Conservation (phyloP, 2,797 vertebrate genomes). For the Lepilemur septentrionalis region DNA sequence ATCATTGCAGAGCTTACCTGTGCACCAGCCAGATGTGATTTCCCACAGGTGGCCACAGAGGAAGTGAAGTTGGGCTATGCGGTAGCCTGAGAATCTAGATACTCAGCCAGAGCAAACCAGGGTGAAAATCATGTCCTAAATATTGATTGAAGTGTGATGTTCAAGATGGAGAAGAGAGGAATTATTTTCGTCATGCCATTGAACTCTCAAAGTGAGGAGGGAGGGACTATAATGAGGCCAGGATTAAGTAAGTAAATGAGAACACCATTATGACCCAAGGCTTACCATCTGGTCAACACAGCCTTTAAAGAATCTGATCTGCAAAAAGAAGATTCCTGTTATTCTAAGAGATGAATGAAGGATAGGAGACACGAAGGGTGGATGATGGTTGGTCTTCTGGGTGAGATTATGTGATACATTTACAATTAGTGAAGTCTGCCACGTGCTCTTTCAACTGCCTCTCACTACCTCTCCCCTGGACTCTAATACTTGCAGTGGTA, state of each 20-base stretch:
- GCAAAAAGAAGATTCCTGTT: not conserved
- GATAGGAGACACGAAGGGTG: not conserved
- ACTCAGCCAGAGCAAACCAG: not conserved
- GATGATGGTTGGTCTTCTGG: not conserved
- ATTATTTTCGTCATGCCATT: not conserved
- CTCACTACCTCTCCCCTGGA: not conserved
- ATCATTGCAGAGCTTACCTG: not conserved
- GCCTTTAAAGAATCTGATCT: not conserved
- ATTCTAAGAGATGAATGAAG: not conserved
- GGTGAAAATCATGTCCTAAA: not conserved
- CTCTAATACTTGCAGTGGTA: not conserved
- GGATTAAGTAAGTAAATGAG: not conserved
- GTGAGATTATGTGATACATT: not conserved
- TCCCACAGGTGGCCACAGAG: fast-evolving
- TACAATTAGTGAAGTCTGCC: not conserved
- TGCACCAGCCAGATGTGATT: not conserved
- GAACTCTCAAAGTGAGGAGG: not conserved
- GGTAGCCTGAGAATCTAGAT: not conserved
- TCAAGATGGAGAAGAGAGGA: not conserved
- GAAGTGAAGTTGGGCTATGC: too few relatives aligned
- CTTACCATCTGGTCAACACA: not conserved
- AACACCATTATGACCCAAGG: not conserved
- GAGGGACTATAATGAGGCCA: not conserved
- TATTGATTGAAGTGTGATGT: not conserved
- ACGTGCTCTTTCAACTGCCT: not conserved